Conservation (phyloP, 2,113 vertebrate species). For the Cnemophilus loriae region DNA sequence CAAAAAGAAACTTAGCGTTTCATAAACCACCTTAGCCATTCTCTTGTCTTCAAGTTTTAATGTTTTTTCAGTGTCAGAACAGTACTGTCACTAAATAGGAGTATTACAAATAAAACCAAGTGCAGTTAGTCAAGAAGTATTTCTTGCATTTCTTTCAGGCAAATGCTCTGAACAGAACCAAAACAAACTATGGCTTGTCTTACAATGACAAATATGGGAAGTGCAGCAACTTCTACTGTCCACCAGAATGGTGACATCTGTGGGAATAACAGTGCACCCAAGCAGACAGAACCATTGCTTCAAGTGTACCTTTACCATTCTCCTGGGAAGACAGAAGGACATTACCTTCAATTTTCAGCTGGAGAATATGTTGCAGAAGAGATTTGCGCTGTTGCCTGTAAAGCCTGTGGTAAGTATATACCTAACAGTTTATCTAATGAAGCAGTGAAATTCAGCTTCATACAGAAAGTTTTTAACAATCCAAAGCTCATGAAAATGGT, state of each 20-base stretch:
- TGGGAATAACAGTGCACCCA: constrained; percentile 59
- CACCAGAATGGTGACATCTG: constrained; percentile 72
- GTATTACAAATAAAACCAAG: not conserved
- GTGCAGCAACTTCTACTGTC: constrained; percentile 43
- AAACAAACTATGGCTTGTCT: constrained; percentile 80
- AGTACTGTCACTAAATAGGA: not conserved
- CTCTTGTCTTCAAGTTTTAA: not conserved
- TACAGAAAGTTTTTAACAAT: not conserved
- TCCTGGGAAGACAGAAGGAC: constrained; percentile 60
- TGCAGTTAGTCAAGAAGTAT: not conserved
- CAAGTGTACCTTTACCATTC: constrained; percentile 83
- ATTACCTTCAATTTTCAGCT: constrained; percentile 75
- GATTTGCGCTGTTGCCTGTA: constrained; percentile 85
- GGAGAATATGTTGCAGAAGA: constrained; percentile 90
- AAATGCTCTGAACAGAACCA: constrained; percentile 57
- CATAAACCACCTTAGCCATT: not conserved
- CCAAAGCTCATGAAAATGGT: not conserved
- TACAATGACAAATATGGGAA: constrained; percentile 82
- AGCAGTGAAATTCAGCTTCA: not conserved
- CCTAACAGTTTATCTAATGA: not conserved
- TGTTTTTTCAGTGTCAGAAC: not conserved
- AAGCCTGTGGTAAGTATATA: constrained; percentile 84
- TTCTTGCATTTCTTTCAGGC: constrained; percentile 33
- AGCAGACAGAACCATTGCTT: constrained; percentile 70
- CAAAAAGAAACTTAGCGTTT: not conserved